phyloP scores from a whole-genome alignment of 2,797 vertebrate genomes.

The Scolopax bukidnonensis region DNA sequence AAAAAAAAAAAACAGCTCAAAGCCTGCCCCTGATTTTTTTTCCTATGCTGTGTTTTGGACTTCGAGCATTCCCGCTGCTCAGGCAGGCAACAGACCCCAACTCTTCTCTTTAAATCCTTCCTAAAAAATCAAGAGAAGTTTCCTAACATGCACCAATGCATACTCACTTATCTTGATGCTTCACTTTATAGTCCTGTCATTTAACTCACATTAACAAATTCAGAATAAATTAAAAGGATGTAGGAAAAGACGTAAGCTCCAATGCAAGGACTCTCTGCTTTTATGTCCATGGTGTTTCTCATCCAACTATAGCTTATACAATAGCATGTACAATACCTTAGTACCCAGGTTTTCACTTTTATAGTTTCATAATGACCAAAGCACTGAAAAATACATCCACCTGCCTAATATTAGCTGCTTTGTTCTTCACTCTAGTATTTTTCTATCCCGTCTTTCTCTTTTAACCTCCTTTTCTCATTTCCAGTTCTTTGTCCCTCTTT shows the following conservation, averaged over 20 bases:
- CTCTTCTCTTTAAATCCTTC: background rate
- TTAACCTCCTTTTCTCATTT: conserved; percentile 15
- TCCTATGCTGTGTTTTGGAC: background rate
- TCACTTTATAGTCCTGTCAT: background rate
- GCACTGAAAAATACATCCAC: conserved; percentile 4
- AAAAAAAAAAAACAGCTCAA: background rate
- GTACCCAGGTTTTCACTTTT: background rate
- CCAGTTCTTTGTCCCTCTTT: conserved; percentile 20
- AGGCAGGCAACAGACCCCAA: background rate
- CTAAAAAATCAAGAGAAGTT: background rate
- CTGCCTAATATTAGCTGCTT: background rate
- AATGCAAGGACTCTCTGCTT: background rate
- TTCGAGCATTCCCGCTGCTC: background rate
- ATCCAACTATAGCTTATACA: background rate
- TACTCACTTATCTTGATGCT: background rate
- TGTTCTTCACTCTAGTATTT: background rate
- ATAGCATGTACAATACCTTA: background rate
- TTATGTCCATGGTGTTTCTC: background rate
- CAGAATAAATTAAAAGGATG: background rate
- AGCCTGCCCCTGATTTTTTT: background rate
- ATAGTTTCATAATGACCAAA: conserved; percentile 14
- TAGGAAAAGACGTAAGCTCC: background rate
- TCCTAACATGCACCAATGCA: background rate
- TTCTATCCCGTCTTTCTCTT: conserved; percentile 2
- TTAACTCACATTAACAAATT: background rate